phyloP scores from a whole-genome alignment of 1,140 invertebrate species.

The Caenorhabditis elegans region WBcel235 BX284605.5:14244501-14245000 shows the following conservation, averaged over 20 bases:
- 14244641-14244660: too few relatives aligned
- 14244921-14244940: neutral
- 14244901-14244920: neutral
- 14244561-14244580: neutral
- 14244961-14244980: neutral
- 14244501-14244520: neutral
- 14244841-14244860: neutral
- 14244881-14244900: conserved; percentile 1
- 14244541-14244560: conserved; percentile 12
- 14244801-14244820: neutral
- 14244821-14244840: conserved; percentile 11
- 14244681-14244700: too few relatives aligned
- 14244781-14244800: neutral
- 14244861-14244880: neutral
- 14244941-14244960: neutral
- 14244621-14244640: too few relatives aligned
- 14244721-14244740: too few relatives aligned
- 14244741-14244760: too few relatives aligned
- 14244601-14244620: neutral
- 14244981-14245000: neutral
- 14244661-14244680: too few relatives aligned
- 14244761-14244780: neutral
- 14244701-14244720: too few relatives aligned
- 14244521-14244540: neutral
- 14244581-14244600: too few relatives aligned